Base-by-base conservation (phyloP, 2,888 invertebrate species). In the Aporophyla lueneburgensis region DNA sequence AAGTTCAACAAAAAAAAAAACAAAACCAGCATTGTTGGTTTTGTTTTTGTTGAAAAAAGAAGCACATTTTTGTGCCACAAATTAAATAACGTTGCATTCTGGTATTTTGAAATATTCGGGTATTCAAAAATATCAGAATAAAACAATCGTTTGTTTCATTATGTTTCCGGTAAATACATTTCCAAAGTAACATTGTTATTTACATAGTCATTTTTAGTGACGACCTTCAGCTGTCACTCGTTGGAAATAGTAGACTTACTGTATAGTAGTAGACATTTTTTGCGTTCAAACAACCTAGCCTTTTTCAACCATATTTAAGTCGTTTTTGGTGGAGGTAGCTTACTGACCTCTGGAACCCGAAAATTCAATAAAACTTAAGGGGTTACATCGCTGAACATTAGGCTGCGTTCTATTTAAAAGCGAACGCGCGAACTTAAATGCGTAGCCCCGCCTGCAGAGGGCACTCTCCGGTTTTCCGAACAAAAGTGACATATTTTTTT, bases 51-150 rank as follows among this genome's bases (percentile, higher is more conserved):
- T 33, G 33, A 10, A 40, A 59, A 76, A 27, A 5, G 5, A 51
- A 40, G 16, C 21, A 27, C n/a, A 21, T 10, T 73, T 73, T 70
- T 49, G 6, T 71, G 43, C 2, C 59, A n/a, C 19, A 51, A 46
- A 59, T 61, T 19, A 61, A 61, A 61, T 10, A 33, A 5, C 51
- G 51, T n/a, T 78, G 33, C 16, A 69, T 53, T 59, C 33, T 51
- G 21, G 0, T 51, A 43, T 24, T 76, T 49, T 46, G 10, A 21
- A 7, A 24, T 27, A 56, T 27, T 61, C 46, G 53, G n/a, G n/a
- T n/a, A n/a, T n/a, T n/a, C n/a, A n/a, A 16, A 16, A 73, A 21
- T 40, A 63, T 40, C 2, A 4, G 7, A 40, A 40, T n/a, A 40
- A 49, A 21, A 74, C 7, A 40, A 54, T 24, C 40, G 16, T 49